Percentiles rank a stretch among this genome's conserved stretches.
Conservation (phyloP, 2,888 invertebrate species). For the Esperia sulphurella region DNA sequence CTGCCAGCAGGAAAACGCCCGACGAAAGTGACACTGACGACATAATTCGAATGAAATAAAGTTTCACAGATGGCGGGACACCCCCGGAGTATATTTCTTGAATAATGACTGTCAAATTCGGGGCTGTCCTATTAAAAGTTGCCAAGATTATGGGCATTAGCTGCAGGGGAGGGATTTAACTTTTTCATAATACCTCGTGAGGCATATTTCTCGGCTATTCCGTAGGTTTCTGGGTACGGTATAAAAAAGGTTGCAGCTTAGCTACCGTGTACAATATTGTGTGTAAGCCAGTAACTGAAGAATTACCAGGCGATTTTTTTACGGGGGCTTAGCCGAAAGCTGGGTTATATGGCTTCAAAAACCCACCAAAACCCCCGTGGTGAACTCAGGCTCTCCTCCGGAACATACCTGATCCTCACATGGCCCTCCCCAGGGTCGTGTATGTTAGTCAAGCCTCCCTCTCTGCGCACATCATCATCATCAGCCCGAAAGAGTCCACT, state of each 20-base stretch:
- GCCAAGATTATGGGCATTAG: slow-evolving; percentile 73
- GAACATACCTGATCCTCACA: too few species aligned
- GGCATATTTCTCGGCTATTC: slow-evolving; percentile 25
- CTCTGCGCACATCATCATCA: too few species aligned
- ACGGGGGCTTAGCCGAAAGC: too few species aligned
- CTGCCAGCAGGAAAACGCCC: background rate
- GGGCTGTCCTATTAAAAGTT: slow-evolving; percentile 74
- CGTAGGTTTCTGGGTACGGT: slow-evolving; percentile 10
- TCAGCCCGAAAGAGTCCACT: too few species aligned
- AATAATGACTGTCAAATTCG: slow-evolving; percentile 72
- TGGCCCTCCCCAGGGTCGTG: too few species aligned
- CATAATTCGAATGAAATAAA: slow-evolving; percentile 53
- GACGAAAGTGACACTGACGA: slow-evolving; percentile 30
- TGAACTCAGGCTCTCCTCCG: too few species aligned
- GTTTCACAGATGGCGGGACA: slow-evolving; percentile 50
- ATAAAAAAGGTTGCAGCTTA: slow-evolving; percentile 4
- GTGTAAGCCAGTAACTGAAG: too few species aligned
- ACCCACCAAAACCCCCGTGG: too few species aligned
- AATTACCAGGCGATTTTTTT: too few species aligned
- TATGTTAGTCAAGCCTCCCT: too few species aligned
- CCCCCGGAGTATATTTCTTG: slow-evolving; percentile 64
- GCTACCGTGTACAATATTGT: too few species aligned
- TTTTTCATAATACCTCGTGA: slow-evolving; percentile 52
- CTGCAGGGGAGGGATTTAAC: slow-evolving; percentile 62
- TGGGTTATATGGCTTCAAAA: too few species aligned